Base-by-base conservation (phyloP, 2,113 vertebrate genomes). In the Hippocampus barbouri region DNA sequence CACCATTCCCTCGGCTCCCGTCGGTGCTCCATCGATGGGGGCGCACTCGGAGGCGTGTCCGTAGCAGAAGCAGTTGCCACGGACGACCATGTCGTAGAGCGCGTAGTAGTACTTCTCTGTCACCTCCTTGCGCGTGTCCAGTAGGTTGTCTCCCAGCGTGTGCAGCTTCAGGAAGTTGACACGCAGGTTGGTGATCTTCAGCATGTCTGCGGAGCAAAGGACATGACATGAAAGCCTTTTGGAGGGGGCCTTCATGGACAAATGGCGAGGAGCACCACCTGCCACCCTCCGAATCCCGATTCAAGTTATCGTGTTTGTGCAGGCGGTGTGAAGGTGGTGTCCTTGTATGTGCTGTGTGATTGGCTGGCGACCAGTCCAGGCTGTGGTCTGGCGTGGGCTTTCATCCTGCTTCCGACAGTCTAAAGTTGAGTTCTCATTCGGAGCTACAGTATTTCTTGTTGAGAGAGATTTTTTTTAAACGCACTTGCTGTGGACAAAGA, bases 31-130 rank as follows among this genome's bases (percentile, higher is more conserved):
- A 0, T 94, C 87, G 15, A 96, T 91, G 0, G 97, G 96, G 0
- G 95, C 94, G 0, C 97, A 99, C 76, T 97, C 93, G 0, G 96
- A 96, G 86, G 97, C 96, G 0, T 99, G 97, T 0, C 97, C 97
- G 0, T 99, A 99, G 88, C 97, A 99, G 92, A 99, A 98, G 68
- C 97, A 99, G 88, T 97, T 98, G 20, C 97, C 97, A 0, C 97
- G 96, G 23, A 98, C 94, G 16, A 99, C 95, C 96, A 99, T 96
- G 60, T 99, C 97, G 0, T 94, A 99, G 62, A 99, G 88, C 4
- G 96, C 92, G 0, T 98, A 99, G 80, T 98, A 99, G 86, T 98
- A 98, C 86, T 98, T 99, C 81, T 98, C 94, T 34, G 92, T 92
- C 83, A 98, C 96, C 85, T 97, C 96, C 56, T 95, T 90, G 61